Evolutionary conservation across 2,888 invertebrate species (phyloP).

Genomic region (Mactromeris polynyma): DNA sequence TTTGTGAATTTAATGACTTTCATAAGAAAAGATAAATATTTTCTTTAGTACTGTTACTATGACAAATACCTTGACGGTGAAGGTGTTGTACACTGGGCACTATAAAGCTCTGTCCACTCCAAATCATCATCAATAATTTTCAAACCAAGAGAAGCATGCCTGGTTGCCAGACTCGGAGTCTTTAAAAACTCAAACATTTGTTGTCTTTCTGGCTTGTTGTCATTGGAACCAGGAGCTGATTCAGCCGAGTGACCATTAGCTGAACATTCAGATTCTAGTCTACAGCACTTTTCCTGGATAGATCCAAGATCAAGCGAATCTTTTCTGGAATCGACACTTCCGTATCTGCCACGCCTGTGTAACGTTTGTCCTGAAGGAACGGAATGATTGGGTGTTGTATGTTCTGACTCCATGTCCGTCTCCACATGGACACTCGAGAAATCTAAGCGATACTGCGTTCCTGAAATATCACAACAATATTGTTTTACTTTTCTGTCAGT

Average conservation of each 20-base stretch:
- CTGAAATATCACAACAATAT: constrained; percentile 26
- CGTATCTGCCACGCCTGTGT: constrained; percentile 27
- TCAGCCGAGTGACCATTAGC: not conserved
- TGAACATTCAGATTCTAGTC: constrained; percentile 56
- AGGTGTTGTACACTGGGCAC: constrained; percentile 54
- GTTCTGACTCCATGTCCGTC: constrained; percentile 73
- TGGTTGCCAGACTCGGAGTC: constrained; percentile 72
- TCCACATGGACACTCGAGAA: constrained; percentile 81
- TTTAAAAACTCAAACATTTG: constrained; percentile 73
- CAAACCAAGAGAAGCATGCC: constrained; percentile 71
- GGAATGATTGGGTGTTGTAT: constrained; percentile 2
- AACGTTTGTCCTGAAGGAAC: constrained; percentile 42
- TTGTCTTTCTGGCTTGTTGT: constrained; percentile 53
- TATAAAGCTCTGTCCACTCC: constrained; percentile 67
- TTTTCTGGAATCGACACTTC: constrained; percentile 48
- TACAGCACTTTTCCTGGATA: constrained; percentile 61
- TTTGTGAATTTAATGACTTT: no score
- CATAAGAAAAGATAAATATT: no score
- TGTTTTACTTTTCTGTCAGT: not conserved
- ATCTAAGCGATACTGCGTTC: constrained; percentile 78
- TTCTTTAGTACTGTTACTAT: no score
- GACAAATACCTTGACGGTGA: constrained; percentile 60
- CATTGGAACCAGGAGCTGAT: constrained; percentile 16
- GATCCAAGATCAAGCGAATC: constrained; percentile 61
- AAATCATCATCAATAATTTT: constrained; percentile 68